Conservation (phyloP, 2,113 vertebrate genomes). For the Ochotona curzoniae region DNA sequence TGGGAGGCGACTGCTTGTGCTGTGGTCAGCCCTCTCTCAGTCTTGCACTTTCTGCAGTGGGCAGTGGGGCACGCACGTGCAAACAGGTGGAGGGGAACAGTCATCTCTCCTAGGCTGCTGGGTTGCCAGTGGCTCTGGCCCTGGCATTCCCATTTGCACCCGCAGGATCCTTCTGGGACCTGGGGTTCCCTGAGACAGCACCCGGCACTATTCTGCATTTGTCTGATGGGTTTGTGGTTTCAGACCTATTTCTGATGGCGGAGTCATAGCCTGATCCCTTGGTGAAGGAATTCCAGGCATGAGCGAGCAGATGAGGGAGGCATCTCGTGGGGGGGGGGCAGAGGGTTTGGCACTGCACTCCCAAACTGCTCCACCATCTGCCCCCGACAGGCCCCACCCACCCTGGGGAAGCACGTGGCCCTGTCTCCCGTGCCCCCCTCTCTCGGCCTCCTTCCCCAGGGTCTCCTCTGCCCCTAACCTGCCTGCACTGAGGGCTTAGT, state of each 20-base stretch:
- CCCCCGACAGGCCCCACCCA: constrained; percentile 2
- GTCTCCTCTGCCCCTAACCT: neutral
- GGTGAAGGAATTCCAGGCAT: constrained; percentile 72
- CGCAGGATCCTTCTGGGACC: neutral
- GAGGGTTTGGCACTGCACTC: constrained; percentile 47
- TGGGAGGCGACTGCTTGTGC: neutral
- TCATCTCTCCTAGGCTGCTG: neutral
- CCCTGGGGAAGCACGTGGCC: neutral
- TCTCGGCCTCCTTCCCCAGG: neutral
- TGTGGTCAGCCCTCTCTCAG: neutral
- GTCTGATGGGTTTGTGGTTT: constrained; percentile 61
- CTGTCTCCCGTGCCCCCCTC: neutral
- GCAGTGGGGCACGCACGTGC: neutral
- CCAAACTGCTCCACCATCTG: constrained; percentile 70
- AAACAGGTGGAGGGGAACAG: neutral
- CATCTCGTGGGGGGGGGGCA: constrained; percentile 59
- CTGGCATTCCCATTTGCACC: neutral
- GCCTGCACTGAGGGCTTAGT: neutral
- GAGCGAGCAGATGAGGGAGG: constrained; percentile 73
- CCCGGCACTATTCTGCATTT: neutral
- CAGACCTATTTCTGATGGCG: constrained; percentile 77
- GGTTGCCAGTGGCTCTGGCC: neutral
- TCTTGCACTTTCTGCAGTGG: neutral
- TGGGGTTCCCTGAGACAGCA: neutral
- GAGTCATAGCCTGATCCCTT: constrained; percentile 71